Percentiles rank a stretch among this genome's conserved stretches.
Evolutionary conservation across 2,888 invertebrate genomes (phyloP).

Genomic region (Allophyes oxyacanthae): DNA sequence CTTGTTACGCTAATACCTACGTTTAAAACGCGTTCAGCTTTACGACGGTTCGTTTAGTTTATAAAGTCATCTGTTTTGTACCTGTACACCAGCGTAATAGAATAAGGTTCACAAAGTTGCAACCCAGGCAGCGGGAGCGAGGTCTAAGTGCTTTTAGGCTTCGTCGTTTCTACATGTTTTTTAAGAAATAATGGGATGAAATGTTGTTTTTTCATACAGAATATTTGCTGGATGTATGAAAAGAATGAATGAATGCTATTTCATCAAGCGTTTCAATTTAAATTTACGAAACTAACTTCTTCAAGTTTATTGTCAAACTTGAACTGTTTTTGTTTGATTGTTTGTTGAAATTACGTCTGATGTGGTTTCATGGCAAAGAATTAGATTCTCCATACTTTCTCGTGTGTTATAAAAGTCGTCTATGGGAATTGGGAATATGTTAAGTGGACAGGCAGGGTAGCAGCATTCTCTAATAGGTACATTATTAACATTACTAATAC

Average conservation of each 20-base stretch:
- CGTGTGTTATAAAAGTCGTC: too few relatives aligned
- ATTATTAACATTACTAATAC: too few relatives aligned
- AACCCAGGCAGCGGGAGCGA: constrained; percentile 11
- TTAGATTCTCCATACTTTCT: too few relatives aligned
- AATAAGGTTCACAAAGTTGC: constrained; percentile 37
- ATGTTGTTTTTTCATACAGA: neutral
- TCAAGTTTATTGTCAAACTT: neutral
- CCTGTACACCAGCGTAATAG: constrained; percentile 12
- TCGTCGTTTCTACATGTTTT: constrained; percentile 23
- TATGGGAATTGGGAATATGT: too few relatives aligned
- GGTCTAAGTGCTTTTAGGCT: constrained; percentile 37
- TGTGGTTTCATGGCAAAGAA: too few relatives aligned
- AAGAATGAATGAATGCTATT: constrained; percentile 1
- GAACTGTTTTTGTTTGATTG: too few relatives aligned
- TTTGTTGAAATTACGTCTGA: too few relatives aligned
- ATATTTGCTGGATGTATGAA: too few relatives aligned
- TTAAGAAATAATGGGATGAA: too few relatives aligned
- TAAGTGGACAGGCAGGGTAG: too few relatives aligned
- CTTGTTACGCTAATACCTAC: constrained; percentile 29
- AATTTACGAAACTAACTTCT: neutral
- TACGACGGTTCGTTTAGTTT: constrained; percentile 34
- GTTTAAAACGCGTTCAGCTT: constrained; percentile 30
- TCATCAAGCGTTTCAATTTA: neutral
- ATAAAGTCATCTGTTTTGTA: constrained; percentile 40
- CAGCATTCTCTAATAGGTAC: too few relatives aligned